These are phyloP conservation scores for Chaunax sp. DNA, from an alignment of 2,797 vertebrate genomes.

Conservation along the genomic window DNA sequence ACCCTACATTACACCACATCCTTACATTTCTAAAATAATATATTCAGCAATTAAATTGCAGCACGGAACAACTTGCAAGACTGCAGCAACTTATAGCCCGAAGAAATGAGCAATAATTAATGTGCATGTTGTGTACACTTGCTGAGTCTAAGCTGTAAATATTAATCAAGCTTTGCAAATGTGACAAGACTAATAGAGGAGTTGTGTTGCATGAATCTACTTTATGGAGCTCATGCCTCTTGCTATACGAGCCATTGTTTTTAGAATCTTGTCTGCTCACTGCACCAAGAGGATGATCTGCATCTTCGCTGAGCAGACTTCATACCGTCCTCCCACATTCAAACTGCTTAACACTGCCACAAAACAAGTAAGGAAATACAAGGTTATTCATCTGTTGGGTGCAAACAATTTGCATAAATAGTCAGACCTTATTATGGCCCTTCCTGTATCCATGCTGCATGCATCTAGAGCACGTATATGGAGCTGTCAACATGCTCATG, in stretches of 20 bases:
- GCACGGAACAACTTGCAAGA: constrained; percentile 69
- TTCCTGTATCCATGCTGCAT: neutral
- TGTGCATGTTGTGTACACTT: constrained; percentile 77
- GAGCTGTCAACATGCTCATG: neutral
- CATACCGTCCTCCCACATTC: constrained; percentile 29
- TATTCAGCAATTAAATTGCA: constrained; percentile 81
- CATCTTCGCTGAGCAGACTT: constrained; percentile 30
- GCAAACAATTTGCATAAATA: constrained; percentile 4
- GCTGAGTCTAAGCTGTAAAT: constrained; percentile 80
- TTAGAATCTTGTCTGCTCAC: constrained; percentile 46
- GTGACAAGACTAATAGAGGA: constrained; percentile 71
- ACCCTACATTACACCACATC: constrained; percentile 28
- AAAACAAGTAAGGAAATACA: constrained; percentile 30
- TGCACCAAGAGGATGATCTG: constrained; percentile 47
- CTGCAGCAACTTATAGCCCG: constrained; percentile 67
- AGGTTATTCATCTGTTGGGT: constrained; percentile 22
- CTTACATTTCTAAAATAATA: constrained; percentile 69
- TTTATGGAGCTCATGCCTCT: constrained; percentile 61
- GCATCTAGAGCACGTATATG: no score
- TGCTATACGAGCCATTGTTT: constrained; percentile 47
- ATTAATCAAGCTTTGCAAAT: constrained; percentile 80
- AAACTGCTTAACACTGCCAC: constrained; percentile 43
- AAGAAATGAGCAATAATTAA: constrained; percentile 82
- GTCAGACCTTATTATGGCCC: neutral
- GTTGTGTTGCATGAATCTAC: constrained; percentile 51